phyloP scores from a whole-genome alignment of 2,113 vertebrate genomes.

The Pterocles gutturalis region DNA sequence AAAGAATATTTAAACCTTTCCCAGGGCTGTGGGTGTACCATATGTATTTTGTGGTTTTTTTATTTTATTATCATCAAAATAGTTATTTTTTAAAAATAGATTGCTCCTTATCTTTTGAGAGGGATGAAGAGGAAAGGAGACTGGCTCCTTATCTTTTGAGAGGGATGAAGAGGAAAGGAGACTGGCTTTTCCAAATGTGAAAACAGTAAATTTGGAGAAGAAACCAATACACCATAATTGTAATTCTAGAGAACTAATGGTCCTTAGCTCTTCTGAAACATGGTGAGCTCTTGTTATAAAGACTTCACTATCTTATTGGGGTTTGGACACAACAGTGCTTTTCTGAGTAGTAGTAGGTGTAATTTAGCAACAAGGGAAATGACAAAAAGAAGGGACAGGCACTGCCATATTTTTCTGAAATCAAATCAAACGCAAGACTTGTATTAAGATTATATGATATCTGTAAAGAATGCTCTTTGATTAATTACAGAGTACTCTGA shows the following conservation, averaged over 20 bases:
- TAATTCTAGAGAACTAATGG: neutral
- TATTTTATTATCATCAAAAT: neutral
- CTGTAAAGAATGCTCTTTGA: neutral
- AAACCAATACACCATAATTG: rapidly evolving
- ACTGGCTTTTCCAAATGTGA: neutral
- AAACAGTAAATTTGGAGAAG: neutral
- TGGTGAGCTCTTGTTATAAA: neutral
- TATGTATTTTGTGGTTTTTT: neutral
- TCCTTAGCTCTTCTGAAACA: neutral
- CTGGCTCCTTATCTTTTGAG: neutral
- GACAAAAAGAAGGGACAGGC: neutral
- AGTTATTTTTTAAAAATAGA: neutral
- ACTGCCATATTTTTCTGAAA: neutral
- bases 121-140: neutral
- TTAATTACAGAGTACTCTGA: neutral
- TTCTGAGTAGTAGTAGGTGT: too few relatives aligned
- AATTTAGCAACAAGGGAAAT: neutral
- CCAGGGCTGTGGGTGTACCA: neutral
- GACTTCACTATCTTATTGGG: neutral
- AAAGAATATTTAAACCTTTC: neutral
- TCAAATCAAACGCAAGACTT: neutral
- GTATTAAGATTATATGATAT: neutral
- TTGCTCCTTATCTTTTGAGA: neutral
- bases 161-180: neutral
- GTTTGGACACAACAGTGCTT: neutral